Conservation (phyloP, 2,113 vertebrate species). For the Eulemur macaco region DNA sequence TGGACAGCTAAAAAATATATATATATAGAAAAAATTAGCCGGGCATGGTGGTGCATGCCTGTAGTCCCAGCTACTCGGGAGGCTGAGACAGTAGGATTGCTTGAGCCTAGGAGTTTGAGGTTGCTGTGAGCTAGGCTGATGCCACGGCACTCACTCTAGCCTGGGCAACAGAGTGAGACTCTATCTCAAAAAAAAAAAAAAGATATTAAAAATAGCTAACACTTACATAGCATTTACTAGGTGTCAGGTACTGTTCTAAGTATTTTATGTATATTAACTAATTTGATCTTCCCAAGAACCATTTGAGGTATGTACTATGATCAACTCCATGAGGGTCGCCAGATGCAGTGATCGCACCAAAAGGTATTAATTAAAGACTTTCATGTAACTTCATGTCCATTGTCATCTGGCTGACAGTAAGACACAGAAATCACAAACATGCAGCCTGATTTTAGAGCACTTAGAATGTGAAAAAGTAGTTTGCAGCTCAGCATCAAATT, state of each 20-base stretch:
- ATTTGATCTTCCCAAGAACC: background rate
- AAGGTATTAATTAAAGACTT: background rate
- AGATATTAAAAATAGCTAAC: conserved; percentile 45
- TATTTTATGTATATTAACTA: background rate
- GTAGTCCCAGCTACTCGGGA: too few species aligned
- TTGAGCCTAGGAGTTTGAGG: too few species aligned
- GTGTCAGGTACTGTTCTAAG: background rate
- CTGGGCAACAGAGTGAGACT: too few species aligned
- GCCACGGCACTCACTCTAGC: too few species aligned
- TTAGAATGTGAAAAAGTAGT: background rate
- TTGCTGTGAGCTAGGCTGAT: too few species aligned
- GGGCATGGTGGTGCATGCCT: too few species aligned
- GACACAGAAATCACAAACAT: background rate
- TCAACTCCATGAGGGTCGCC: background rate
- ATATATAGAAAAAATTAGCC: too few species aligned
- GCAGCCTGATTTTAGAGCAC: background rate
- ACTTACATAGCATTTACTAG: background rate
- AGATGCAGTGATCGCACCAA: background rate
- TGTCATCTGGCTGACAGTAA: background rate
- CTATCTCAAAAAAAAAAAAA: too few species aligned
- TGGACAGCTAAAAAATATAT: too few species aligned
- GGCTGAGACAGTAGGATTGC: too few species aligned
- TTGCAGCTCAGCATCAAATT: conserved; percentile 12
- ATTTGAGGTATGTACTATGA: background rate
- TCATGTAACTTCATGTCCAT: background rate